Conservation (phyloP, 2,113 vertebrate genomes). For the Ramphastos sulfuratus region DNA sequence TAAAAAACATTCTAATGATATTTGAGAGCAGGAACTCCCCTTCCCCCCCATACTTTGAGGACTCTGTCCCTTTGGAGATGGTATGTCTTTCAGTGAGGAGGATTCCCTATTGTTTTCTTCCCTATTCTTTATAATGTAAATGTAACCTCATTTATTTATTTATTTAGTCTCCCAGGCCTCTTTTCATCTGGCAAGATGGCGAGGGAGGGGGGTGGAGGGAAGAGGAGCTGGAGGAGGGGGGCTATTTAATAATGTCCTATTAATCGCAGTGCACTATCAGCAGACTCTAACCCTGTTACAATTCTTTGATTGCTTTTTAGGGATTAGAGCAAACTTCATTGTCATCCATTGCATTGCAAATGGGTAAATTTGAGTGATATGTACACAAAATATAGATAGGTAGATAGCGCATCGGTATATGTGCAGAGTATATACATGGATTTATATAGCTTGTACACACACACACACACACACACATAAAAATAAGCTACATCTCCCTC, state of each 20-base stretch:
- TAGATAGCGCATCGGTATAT: background rate
- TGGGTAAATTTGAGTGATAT: slow-evolving; percentile 79
- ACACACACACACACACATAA: slow-evolving; percentile 5
- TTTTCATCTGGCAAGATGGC: slow-evolving; percentile 63
- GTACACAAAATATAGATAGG: slow-evolving; percentile 55
- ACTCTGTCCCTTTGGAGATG: slow-evolving; percentile 51
- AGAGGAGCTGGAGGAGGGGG: slow-evolving; percentile 27
- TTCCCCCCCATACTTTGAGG: slow-evolving; percentile 40
- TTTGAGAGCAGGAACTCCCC: slow-evolving; percentile 54
- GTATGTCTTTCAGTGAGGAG: slow-evolving; percentile 54
- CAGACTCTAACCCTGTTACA: slow-evolving; percentile 67
- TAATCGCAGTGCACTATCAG: slow-evolving; percentile 69
- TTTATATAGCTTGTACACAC: slow-evolving; percentile 66
- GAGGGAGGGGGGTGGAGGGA: background rate
- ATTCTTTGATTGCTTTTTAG: slow-evolving; percentile 80
- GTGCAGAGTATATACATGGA: slow-evolving; percentile 48
- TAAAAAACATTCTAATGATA: slow-evolving; percentile 62
- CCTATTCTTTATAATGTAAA: slow-evolving; percentile 70
- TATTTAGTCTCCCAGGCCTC: slow-evolving; percentile 42
- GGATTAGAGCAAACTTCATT: slow-evolving; percentile 82
- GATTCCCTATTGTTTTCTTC: slow-evolving; percentile 69
- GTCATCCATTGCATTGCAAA: slow-evolving; percentile 78
- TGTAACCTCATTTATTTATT: slow-evolving; percentile 68
- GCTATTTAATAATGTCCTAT: slow-evolving; percentile 76
- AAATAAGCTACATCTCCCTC: slow-evolving; percentile 70